A percentile compares a stretch with the other conserved stretches of the same genome.
Evolutionary conservation across 2,888 invertebrate genomes (phyloP).

Genomic region (Platycheirus albimanus): DNA sequence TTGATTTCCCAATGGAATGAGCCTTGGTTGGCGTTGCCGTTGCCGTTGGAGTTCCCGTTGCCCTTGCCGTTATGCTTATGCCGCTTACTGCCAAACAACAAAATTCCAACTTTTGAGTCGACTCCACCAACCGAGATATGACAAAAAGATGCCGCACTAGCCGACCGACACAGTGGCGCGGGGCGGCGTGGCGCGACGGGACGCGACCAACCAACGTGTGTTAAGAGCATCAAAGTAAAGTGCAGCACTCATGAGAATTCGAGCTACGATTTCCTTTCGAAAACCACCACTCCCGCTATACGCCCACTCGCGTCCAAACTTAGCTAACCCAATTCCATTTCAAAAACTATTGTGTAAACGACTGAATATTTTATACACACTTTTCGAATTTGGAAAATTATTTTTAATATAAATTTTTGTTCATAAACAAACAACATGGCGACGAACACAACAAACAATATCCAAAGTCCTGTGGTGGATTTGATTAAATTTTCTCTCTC

Average conservation of each 20-base stretch:
- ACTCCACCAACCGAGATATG: conserved; percentile 2
- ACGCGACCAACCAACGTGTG: conserved; percentile 43
- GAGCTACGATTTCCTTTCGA: not conserved
- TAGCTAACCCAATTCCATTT: not conserved
- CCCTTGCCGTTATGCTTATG: too few relatives aligned
- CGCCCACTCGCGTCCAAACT: too few relatives aligned
- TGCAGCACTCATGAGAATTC: conserved; percentile 63
- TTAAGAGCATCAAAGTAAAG: conserved; percentile 40
- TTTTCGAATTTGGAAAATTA: conserved; percentile 61
- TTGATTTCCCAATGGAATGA: conserved; percentile 66
- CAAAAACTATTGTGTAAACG: conserved; percentile 52
- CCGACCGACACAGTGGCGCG: not conserved
- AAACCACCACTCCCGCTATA: not conserved
- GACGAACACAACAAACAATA: conserved; percentile 23
- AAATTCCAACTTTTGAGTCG: conserved; percentile 65
- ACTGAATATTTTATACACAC: conserved; percentile 67
- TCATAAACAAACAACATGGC: conserved; percentile 31
- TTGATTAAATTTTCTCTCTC: conserved; percentile 63
- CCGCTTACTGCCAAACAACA: conserved; percentile 65
- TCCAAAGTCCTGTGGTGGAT: conserved; percentile 57
- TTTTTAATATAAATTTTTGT: conserved; percentile 55
- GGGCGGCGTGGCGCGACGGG: too few relatives aligned
- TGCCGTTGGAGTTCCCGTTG: too few relatives aligned
- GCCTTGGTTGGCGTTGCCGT: too few relatives aligned
- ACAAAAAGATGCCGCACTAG: not conserved